phyloP scores from a whole-genome alignment of 92 coral and sea anemone species.

The Zoanthus sociatus region DNA sequence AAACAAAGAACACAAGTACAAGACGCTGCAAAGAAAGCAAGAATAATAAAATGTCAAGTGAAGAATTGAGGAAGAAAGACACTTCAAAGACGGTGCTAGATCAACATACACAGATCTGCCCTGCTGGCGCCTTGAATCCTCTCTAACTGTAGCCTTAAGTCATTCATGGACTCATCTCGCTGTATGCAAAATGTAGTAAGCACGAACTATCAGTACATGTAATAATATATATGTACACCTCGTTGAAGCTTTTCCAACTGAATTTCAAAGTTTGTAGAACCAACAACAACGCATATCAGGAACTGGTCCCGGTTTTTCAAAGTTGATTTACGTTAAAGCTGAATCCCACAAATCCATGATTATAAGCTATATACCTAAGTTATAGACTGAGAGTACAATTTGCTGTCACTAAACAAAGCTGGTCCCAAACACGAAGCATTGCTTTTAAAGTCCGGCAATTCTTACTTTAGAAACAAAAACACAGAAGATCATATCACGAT shows the following conservation, averaged over 20 bases:
- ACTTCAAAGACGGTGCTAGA: background rate
- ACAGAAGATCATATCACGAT: too few species aligned
- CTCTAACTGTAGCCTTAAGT: constrained; percentile 92
- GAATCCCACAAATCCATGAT: too few species aligned
- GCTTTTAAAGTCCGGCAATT: too few species aligned
- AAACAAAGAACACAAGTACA: too few species aligned
- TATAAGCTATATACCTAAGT: too few species aligned
- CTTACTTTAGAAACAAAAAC: too few species aligned
- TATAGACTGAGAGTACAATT: too few species aligned
- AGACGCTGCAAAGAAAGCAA: too few species aligned
- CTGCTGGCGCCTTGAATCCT: constrained; percentile 69
- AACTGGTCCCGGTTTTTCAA: background rate
- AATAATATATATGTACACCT: background rate
- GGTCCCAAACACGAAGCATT: too few species aligned
- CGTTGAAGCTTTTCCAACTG: background rate
- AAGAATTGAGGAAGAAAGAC: background rate
- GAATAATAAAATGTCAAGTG: background rate
- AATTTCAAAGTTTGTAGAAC: background rate
- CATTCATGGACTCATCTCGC: constrained; percentile 88
- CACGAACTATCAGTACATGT: background rate
- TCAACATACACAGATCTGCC: constrained; percentile 34
- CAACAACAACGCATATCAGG: background rate
- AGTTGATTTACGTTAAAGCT: too few species aligned
- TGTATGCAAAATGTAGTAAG: constrained; percentile 57
- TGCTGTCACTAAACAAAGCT: too few species aligned